Evolutionary conservation across 2,888 invertebrate genomes (phyloP).

Genomic region (Eupithecia abbreviata): DNA sequence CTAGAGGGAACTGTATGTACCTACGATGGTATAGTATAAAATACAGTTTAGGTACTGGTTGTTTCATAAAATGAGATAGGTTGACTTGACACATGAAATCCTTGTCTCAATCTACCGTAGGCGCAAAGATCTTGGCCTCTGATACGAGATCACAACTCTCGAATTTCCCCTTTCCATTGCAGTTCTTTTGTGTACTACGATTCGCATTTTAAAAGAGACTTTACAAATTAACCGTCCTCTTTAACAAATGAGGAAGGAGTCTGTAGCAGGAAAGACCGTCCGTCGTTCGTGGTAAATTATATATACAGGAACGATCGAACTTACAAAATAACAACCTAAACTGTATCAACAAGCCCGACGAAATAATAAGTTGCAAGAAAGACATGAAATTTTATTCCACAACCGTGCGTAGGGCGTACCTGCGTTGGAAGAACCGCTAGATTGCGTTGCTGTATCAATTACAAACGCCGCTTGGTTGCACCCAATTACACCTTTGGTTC

Average conservation of each 20-base stretch:
- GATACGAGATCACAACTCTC: background rate
- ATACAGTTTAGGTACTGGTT: background rate
- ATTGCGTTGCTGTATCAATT: constrained; percentile 77
- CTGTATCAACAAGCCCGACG: background rate
- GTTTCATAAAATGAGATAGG: background rate
- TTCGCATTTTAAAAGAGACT: background rate
- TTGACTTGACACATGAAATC: background rate
- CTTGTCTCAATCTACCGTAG: background rate
- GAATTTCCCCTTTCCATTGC: background rate
- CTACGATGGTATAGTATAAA: background rate
- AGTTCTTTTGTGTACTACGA: background rate
- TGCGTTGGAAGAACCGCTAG: constrained; percentile 77
- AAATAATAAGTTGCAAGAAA: background rate
- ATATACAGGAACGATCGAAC: background rate
- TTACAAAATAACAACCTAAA: background rate
- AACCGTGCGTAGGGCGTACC: constrained; percentile 60
- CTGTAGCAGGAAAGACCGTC: background rate
- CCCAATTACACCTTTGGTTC: constrained; percentile 77
- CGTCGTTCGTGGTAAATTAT: background rate
- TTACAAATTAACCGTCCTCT: background rate
- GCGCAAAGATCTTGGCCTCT: background rate
- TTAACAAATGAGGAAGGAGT: background rate
- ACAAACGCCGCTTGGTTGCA: constrained; percentile 76
- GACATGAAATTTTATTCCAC: constrained; percentile 21
- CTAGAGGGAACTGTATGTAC: background rate